Evolutionary conservation across 2,888 invertebrate species (phyloP).

Genomic region (Unio pictorum): DNA sequence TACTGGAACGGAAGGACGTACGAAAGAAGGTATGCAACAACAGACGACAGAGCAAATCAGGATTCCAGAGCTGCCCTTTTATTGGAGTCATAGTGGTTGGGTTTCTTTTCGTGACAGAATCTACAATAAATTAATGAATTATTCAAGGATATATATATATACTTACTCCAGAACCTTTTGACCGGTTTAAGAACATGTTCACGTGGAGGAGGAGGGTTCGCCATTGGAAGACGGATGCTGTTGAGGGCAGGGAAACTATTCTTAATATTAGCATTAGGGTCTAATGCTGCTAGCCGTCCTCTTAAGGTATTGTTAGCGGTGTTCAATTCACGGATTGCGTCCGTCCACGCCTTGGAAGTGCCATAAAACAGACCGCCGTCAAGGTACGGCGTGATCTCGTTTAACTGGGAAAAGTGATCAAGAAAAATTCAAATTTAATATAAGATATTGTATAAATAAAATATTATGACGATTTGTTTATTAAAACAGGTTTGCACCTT

Average conservation of each 20-base stretch:
- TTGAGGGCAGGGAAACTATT: conserved; percentile 50
- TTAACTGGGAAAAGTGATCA: conserved; percentile 73
- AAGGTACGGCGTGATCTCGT: conserved; percentile 98
- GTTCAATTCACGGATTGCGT: conserved; percentile 84
- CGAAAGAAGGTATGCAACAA: no score
- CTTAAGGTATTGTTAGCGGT: conserved; percentile 73
- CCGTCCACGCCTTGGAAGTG: conserved; percentile 97
- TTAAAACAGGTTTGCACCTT: no score
- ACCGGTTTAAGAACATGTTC: conserved; percentile 54
- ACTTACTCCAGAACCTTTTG: conserved; percentile 54
- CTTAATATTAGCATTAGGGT: conserved; percentile 24
- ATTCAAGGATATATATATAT: not conserved
- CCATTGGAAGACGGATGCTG: conserved; percentile 55
- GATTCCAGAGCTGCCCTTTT: no score
- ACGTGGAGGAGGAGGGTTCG: conserved; percentile 55
- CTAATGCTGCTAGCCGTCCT: conserved; percentile 79
- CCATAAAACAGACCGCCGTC: conserved; percentile 99
- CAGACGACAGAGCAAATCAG: no score
- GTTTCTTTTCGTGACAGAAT: no score
- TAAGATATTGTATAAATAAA: no score
- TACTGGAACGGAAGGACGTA: no score
- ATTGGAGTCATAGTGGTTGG: no score
- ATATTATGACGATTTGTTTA: no score
- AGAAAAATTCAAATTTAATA: no score
- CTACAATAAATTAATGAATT: no score